Conservation (phyloP, 2,888 invertebrate species). For the Gastrophysa polygoni region DNA sequence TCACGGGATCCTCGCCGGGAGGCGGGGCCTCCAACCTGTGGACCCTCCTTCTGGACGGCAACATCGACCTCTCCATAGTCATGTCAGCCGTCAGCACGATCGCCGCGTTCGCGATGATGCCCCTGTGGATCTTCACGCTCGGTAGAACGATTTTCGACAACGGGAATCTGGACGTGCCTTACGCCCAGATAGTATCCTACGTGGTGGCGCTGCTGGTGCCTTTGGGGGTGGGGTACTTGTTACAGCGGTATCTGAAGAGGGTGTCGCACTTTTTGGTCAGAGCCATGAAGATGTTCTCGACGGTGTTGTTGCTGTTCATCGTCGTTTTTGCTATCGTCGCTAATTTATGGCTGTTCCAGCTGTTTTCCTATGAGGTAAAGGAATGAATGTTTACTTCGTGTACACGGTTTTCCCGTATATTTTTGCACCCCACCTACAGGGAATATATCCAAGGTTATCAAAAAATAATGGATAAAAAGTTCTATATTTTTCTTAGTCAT, state of each 20-base stretch:
- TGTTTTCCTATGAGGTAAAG: constrained; percentile 85
- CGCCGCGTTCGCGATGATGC: constrained; percentile 87
- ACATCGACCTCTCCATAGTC: constrained; percentile 90
- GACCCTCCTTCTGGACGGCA: constrained; percentile 89
- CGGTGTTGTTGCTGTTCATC: constrained; percentile 78
- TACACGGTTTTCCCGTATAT: no score
- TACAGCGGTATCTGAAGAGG: constrained; percentile 71
- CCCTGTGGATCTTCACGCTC: constrained; percentile 86
- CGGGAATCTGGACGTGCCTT: constrained; percentile 77
- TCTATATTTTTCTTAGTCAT: no score
- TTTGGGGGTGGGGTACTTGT: constrained; percentile 68
- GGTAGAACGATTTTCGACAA: constrained; percentile 76
- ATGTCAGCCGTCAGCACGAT: constrained; percentile 88
- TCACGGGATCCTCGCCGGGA: constrained; percentile 85
- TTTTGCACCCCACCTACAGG: no score
- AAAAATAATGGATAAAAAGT: no score
- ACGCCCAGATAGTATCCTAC: constrained; percentile 73
- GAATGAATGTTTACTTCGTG: no score
- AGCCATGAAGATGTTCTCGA: constrained; percentile 83
- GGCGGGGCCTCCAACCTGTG: constrained; percentile 97
- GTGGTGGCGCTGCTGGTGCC: constrained; percentile 80
- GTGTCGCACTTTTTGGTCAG: constrained; percentile 73
- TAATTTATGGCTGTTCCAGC: constrained; percentile 83
- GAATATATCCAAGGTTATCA: no score
- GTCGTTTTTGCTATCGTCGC: constrained; percentile 84